Base-by-base conservation (phyloP, 2,797 vertebrate species). In the Myripristis jacobus region DNA sequence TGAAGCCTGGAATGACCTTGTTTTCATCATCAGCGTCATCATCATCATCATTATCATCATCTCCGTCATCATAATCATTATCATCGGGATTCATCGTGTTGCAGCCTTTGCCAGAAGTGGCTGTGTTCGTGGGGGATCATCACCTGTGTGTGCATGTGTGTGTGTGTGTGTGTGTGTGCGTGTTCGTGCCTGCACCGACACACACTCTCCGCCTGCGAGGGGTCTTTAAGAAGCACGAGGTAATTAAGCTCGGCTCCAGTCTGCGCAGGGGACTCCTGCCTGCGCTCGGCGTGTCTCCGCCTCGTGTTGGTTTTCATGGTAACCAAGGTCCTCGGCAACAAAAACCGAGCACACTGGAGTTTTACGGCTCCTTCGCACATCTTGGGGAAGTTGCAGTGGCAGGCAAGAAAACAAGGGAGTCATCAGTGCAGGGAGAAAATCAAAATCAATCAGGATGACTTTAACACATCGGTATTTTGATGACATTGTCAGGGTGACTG, bases 21-120 rank as follows among this genome's bases (percentile, higher is more conserved):
- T 72, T 82, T 60, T 56, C 38, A 78, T 65, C 55, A 6, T 43
- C 25, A 2, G 21, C 52, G 21, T 3, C 41, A 3, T 8, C n/a
- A n/a, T n/a, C n/a, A n/a, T n/a, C n/a, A n/a, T n/a, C n/a, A n/a
- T n/a, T n/a, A n/a, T n/a, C n/a, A n/a, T n/a, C n/a, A n/a, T n/a
- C n/a, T n/a, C n/a, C n/a, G n/a, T n/a, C 73, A 15, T 56, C 64
- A 44, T 8, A 22, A 6, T 51, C 27, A 58, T 41, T 11, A 10
- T 36, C 31, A n/a, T n/a, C n/a, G n/a, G n/a, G n/a, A n/a, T 31
- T 2, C 31, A 5, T 31, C 31, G 31, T 31, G 34, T 36, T 36
- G 12, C 34, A 36, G 3, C 7, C 9, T 36, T 36, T 2, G n/a
- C 21, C 46, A 21, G 7, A 13, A 19, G n/a, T 21, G n/a, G 41